A percentile compares a stretch with the other conserved stretches of the same genome.
Evolutionary conservation across 2,888 invertebrate genomes (phyloP).

Genomic region (Cantharis nigra): DNA sequence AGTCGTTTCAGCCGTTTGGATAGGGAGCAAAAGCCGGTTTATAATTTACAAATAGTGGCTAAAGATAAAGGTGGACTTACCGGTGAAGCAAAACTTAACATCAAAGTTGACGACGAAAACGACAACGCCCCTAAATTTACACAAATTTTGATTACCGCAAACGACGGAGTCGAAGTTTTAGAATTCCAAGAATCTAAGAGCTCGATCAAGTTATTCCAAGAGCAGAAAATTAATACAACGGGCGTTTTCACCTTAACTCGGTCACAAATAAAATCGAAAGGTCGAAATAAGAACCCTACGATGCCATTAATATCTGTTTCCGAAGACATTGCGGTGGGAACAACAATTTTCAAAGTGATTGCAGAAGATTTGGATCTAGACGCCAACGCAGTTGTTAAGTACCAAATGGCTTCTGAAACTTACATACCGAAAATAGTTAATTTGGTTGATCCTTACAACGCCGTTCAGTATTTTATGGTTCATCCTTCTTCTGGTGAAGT

Average conservation of each 20-base stretch:
- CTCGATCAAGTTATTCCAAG: conserved; percentile 57
- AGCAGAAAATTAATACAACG: conserved; percentile 40
- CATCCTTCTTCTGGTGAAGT: conserved; percentile 78
- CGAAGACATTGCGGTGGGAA: conserved; percentile 74
- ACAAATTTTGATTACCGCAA: conserved; percentile 71
- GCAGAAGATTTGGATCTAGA: conserved; percentile 77
- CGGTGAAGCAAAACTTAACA: conserved; percentile 72
- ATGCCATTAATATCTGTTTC: conserved; percentile 70
- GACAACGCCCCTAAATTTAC: conserved; percentile 77
- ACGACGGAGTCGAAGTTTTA: conserved; percentile 68
- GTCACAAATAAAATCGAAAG: conserved; percentile 42
- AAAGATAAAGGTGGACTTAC: conserved; percentile 77
- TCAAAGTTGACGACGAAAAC: conserved; percentile 78
- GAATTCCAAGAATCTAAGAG: conserved; percentile 65
- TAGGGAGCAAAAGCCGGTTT: conserved; percentile 71
- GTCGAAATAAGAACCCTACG: conserved; percentile 42
- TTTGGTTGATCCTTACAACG: conserved; percentile 56
- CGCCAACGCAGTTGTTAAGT: conserved; percentile 71
- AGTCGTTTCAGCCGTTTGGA: conserved; percentile 61
- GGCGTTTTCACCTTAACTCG: conserved; percentile 44
- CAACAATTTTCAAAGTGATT: conserved; percentile 68
- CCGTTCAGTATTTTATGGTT: conserved; percentile 73
- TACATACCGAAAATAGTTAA: conserved; percentile 62
- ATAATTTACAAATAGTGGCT: conserved; percentile 73
- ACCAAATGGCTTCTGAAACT: conserved; percentile 71